Percentiles rank a stretch among this genome's conserved stretches.
Evolutionary conservation across 2,113 vertebrate genomes (phyloP).

Genomic region (Gracilinanus agilis): DNA sequence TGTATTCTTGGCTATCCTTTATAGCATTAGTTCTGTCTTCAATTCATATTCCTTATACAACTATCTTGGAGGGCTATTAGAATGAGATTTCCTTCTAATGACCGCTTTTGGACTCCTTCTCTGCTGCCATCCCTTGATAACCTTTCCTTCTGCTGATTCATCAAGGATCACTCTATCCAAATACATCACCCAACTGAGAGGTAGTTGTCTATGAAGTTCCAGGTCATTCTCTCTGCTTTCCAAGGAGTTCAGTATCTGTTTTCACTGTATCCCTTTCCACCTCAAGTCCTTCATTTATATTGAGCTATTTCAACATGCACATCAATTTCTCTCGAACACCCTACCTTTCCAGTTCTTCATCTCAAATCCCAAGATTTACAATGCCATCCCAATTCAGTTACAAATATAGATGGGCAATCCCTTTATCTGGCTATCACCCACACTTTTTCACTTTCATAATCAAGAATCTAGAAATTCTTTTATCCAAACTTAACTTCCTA

Average conservation of each 20-base stretch:
- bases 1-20: neutral
- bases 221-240: neutral
- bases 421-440: neutral
- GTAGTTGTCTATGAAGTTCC: neutral
- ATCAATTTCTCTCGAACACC: neutral
- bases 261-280: neutral
- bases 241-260: neutral
- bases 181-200: neutral
- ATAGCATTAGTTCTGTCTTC: neutral
- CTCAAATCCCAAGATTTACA: neutral
- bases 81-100: too few relatives aligned
- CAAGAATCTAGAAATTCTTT: neutral
- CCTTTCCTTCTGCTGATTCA: neutral
- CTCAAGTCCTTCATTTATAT: neutral
- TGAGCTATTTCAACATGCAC: neutral
- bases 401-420: neutral
- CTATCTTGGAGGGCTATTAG: neutral
- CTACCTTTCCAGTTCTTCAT: neutral
- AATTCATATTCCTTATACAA: too few relatives aligned
- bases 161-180: neutral
- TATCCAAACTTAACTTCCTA: neutral
- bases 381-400: too few relatives aligned
- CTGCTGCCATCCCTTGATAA: too few relatives aligned
- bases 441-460: neutral
- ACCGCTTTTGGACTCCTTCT: neutral